A percentile compares a stretch with the other conserved stretches of the same genome.
Evolutionary conservation across 2,113 vertebrate genomes (phyloP).

Genomic region (Tragelaphus strepsiceros): DNA sequence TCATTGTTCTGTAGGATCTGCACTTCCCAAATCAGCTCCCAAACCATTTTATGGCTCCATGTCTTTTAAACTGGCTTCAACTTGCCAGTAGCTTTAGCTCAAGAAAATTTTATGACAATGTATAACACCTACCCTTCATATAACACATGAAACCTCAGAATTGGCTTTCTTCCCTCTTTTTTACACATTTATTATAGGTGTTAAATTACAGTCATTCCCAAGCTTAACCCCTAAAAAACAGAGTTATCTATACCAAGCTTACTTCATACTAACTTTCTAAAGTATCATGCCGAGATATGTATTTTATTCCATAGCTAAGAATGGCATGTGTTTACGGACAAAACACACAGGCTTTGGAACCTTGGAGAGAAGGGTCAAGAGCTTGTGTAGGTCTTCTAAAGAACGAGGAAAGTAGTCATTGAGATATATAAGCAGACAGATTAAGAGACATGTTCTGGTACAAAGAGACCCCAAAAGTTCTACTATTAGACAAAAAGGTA

Average conservation of each 20-base stretch:
- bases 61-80: background rate
- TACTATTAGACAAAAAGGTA: background rate
- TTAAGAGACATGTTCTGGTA: background rate
- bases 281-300: background rate
- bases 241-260: background rate
- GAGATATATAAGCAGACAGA: background rate
- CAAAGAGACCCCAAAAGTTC: background rate
- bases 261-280: background rate
- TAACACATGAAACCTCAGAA: constrained; percentile 19
- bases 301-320: background rate
- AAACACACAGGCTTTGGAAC: background rate
- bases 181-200: constrained; percentile 14
- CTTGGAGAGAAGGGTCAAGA: background rate
- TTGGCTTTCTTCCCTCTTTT: constrained; percentile 17
- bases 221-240: background rate
- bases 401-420: background rate
- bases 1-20: background rate
- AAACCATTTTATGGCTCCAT: background rate
- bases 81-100: constrained; percentile 21
- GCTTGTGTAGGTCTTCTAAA: background rate
- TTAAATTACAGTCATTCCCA: constrained; percentile 26
- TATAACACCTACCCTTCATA: background rate
- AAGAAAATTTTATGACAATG: constrained; percentile 28
- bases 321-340: background rate
- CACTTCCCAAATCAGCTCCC: background rate